Base-by-base conservation (phyloP, 1,140 invertebrate genomes). In the Drosophila obscura region DNA sequence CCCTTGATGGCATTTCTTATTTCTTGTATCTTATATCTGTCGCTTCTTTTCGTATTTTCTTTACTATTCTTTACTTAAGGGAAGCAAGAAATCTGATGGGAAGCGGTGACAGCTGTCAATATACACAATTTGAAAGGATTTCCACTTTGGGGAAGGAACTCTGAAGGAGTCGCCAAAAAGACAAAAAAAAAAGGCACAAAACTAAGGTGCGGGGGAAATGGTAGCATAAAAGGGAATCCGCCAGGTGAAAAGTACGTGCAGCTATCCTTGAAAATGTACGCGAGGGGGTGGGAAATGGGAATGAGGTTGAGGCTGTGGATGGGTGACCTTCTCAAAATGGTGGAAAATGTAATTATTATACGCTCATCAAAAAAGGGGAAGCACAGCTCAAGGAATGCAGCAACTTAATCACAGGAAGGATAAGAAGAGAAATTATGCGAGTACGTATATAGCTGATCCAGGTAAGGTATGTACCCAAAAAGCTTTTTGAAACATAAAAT, bases 81-180 rank as follows among this genome's bases (percentile, higher is more conserved):
- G 63, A 44, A 57, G 50, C 57, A 48, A 8, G 13, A 16, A 13
- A 39, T 13, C 11, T 7, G 26, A 35, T 15, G 63, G 53, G 48
- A 46, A 45, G 15, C 62, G 51, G 68, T 68, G 55, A 81, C 82
- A 85, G 82, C 82, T 85, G 82, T 85, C 82, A 85, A 87, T 87
- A 87, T 56, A 67, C 59, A 78, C 62, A 87, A 81, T 51, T 78
- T 75, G 56, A 85, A 87, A 87, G 82, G 69, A 64, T 74, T 65
- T 74, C 45, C 46, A 56, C 71, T 55, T 51, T 8, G 22, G 22
- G 22, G 3, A 24, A 63, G 56, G 71, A 31, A 48, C 62, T 66
- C 31, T 24, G 16, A 4, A n/a, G 24, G 13, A 15, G 16, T 22
- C 15, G 26, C 5, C 8, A 24, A 15, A 4, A 5, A 41, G 19